A percentile compares a stretch with the other conserved stretches of the same genome.
Conservation (phyloP, 2,888 invertebrate species). For the Rugalucina vietnamica region DNA sequence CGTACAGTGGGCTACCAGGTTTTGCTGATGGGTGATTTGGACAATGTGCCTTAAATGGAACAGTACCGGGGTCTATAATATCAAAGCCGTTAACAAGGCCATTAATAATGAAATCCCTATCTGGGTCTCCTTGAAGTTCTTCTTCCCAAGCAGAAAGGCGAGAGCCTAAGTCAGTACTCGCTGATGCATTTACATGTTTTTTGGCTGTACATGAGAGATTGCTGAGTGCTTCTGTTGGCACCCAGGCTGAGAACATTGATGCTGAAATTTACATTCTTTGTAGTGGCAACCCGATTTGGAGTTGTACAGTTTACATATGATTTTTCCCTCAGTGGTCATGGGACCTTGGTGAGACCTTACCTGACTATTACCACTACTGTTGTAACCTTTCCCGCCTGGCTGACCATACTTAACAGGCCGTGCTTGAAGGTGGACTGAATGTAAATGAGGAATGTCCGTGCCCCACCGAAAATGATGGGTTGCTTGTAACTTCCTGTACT, state of each 20-base stretch:
- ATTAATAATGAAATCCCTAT: background rate
- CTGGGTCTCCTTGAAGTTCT: background rate
- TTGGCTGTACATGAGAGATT: background rate
- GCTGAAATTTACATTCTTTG: background rate
- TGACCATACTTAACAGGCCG: background rate
- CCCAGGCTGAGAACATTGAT: background rate
- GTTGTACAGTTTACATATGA: background rate
- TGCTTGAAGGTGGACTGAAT: slow-evolving; percentile 2
- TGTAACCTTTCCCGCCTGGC: background rate
- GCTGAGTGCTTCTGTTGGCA: background rate
- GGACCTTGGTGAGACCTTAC: background rate
- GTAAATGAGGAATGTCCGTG: slow-evolving; percentile 22
- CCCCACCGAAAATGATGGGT: slow-evolving; percentile 30
- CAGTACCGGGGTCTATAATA: background rate
- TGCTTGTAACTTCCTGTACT: slow-evolving; percentile 20
- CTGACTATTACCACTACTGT: background rate
- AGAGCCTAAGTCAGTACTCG: background rate
- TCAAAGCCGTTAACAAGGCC: background rate
- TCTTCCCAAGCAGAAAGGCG: slow-evolving; percentile 6
- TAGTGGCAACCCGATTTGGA: background rate
- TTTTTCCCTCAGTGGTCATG: background rate
- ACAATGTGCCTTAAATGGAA: background rate
- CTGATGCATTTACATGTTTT: background rate
- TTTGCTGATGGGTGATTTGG: background rate
- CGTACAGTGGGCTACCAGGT: slow-evolving; percentile 5